Evolutionary conservation across 2,888 invertebrate genomes (phyloP), one percentile per base, ranked within the genome.

Genomic region (Diadegma fenestrale): DNA sequence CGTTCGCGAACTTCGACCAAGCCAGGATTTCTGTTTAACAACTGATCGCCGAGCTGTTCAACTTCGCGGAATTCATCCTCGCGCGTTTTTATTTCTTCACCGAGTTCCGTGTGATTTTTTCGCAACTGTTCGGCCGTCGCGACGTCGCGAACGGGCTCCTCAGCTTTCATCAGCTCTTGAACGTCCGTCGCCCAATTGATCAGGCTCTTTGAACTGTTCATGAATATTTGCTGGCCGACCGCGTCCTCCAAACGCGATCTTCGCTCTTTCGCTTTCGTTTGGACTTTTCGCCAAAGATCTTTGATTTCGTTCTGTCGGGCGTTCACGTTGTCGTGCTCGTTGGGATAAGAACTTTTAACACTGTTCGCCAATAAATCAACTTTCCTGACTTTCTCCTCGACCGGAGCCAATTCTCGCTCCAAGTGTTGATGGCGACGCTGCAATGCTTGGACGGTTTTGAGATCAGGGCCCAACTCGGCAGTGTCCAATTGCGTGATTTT

Each of bases 161-260:
- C 97, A 2, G 96, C 96, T 69, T 97, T 96, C 76, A 98, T 94
- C 78, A 96, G 96, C 89, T 97, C 97, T 89, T 97, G 97, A 1
- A 97, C 96, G 87, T 96, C 96, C 89, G 96, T 96, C 8, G 97
- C 95, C 98, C 98, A 98, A 84, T 96, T 96, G n/a, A 97, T 94
- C 80, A 98, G 94, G 79, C 96, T 97, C 88, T 97, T 96, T 14
- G 97, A 96, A 92, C 98, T 97, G 91, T 96, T 97, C 91, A 97
- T 97, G 94, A 99, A 98, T 91, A 99, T 98, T 94, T 99, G 99
- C 92, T 98, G 97, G 0, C 99, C 99, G 3, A 99, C 99, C 1
- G 99, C 98, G 91, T 98, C 98, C 94, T 99, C 98, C 45, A 99
- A 95, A 68, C 98, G 95, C 0, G 96, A 96, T 88, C 98, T 95